A percentile compares a stretch with the other conserved stretches of the same genome.
Conservation (phyloP, 1,140 invertebrate genomes). For the Drosophila pectinifera region DNA sequence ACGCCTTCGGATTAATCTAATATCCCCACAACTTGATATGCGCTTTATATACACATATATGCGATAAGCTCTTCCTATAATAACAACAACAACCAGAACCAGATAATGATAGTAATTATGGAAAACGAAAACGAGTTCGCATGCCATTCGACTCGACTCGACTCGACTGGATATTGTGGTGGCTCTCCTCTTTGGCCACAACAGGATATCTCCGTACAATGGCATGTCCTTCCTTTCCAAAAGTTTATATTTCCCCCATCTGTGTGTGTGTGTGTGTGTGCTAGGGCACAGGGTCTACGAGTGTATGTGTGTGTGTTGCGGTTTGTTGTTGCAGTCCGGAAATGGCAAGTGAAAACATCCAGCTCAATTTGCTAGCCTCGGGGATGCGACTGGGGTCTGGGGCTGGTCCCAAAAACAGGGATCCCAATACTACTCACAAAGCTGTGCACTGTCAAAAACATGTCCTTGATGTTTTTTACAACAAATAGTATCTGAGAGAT, state of each 20-base stretch:
- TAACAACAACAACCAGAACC: slow-evolving; percentile 7
- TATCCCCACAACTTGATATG: slow-evolving; percentile 6
- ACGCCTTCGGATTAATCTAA: slow-evolving; percentile 11
- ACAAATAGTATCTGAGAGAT: no score
- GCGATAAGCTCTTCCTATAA: slow-evolving; percentile 3
- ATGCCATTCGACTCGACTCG: slow-evolving; percentile 12
- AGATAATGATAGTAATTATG: slow-evolving; percentile 34
- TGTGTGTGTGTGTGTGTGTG: slow-evolving; percentile 1
- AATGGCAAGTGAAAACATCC: slow-evolving; percentile 69
- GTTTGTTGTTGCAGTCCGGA: slow-evolving; percentile 51
- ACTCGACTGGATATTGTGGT: slow-evolving; percentile 1
- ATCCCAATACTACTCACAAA: slow-evolving; percentile 7
- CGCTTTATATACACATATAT: not conserved
- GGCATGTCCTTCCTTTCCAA: slow-evolving; percentile 30
- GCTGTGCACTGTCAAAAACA: not conserved
- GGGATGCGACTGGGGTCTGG: slow-evolving; percentile 8
- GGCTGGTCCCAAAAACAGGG: slow-evolving; percentile 29
- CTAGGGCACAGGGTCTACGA: not conserved
- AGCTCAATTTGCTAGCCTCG: slow-evolving; percentile 58
- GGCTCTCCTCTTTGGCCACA: slow-evolving; percentile 23
- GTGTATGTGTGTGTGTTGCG: slow-evolving; percentile 17
- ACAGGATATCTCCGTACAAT: slow-evolving; percentile 15
- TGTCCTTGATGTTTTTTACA: no score
- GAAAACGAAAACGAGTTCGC: slow-evolving; percentile 21
- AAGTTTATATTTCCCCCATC: slow-evolving; percentile 17